Conservation (phyloP, 2,113 vertebrate genomes). For the Turnix velox region DNA sequence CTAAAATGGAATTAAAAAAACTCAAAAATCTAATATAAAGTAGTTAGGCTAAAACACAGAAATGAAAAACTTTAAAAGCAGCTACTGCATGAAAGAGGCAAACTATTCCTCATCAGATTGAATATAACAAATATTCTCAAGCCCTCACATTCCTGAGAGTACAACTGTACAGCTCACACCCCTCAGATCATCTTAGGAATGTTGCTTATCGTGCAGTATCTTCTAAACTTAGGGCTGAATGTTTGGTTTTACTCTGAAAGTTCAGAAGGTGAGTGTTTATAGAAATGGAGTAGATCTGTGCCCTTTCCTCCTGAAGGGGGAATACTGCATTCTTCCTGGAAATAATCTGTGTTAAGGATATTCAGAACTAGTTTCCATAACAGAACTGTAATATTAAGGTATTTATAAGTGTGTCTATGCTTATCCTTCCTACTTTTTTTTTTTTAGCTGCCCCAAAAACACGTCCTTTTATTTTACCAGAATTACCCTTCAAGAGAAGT, state of each 20-base stretch:
- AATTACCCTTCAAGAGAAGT: background rate
- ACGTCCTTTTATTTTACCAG: background rate
- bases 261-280: constrained; percentile 38
- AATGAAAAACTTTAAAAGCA: background rate
- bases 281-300: background rate
- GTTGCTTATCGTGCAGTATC: constrained; percentile 43
- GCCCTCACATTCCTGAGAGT: background rate
- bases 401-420: background rate
- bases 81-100: background rate
- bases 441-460: background rate
- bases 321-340: background rate
- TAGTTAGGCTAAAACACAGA: background rate
- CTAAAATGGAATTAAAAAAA: background rate
- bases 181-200: constrained; percentile 52
- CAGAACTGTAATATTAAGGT: background rate
- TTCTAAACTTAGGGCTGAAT: constrained; percentile 34
- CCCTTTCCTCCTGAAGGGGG: background rate
- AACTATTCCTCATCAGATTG: background rate
- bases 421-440: background rate
- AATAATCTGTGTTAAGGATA: background rate
- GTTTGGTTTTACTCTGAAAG: constrained; percentile 37
- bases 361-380: background rate
- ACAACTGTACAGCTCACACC: background rate
- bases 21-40: background rate
- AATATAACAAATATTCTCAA: background rate